Evolutionary conservation across 2,888 invertebrate species (phyloP).

Genomic region (Thera obeliscata): DNA sequence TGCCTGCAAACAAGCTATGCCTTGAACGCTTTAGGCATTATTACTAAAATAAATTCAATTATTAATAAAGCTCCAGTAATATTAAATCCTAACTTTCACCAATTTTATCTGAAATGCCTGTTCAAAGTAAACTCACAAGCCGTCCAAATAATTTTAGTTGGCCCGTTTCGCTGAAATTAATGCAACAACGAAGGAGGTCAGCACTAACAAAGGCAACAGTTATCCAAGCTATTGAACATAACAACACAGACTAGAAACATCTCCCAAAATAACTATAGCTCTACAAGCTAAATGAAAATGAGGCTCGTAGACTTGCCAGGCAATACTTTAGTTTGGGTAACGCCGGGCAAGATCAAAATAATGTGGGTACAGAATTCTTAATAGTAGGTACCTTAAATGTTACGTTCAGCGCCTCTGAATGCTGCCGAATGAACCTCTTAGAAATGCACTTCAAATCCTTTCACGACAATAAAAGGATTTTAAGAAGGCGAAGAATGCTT

Average conservation of each 20-base stretch:
- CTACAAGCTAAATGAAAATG: constrained; percentile 45
- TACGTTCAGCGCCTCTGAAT: no score
- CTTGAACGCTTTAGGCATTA: no score
- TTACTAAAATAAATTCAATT: no score
- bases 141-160: constrained; percentile 16
- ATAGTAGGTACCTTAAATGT: neutral
- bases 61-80: no score
- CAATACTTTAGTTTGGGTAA: constrained; percentile 52
- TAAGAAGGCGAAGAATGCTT: no score
- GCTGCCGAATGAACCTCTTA: no score
- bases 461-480: no score
- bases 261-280: constrained; percentile 34
- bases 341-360: constrained; percentile 8
- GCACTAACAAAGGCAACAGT: constrained; percentile 28
- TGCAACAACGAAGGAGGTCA: constrained; percentile 34
- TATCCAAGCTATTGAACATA: constrained; percentile 41
- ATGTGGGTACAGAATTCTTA: neutral
- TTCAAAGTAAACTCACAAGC: constrained; percentile 1
- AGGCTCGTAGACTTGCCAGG: constrained; percentile 37
- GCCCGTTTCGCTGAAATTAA: constrained; percentile 29
- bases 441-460: no score
- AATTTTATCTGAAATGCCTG: no score
- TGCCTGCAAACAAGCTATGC: no score
- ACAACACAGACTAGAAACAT: constrained; percentile 43
- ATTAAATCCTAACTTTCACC: neutral